These are phyloP conservation scores for Spongilla lacustris DNA, from an alignment of 37 sponge, comb jelly and placozoan genomes.

Conservation along the genomic window DNA sequence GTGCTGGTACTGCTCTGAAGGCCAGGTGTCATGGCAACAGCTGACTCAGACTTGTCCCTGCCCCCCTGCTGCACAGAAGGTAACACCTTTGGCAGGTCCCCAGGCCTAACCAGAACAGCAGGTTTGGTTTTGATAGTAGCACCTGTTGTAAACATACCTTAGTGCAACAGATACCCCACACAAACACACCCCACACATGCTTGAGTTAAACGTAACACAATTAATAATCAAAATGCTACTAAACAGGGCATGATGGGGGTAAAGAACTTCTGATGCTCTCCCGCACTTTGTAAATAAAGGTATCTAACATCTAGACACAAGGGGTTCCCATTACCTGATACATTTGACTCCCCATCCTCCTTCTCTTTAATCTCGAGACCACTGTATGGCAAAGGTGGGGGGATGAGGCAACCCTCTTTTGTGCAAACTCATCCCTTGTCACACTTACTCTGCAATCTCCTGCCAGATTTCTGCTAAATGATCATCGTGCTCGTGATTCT, in stretches of 20 bases:
- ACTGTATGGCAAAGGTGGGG: background rate
- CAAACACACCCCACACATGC: too few species aligned
- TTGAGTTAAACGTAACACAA: too few species aligned
- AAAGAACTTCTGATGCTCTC: too few species aligned
- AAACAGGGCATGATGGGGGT: too few species aligned
- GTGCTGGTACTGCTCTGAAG: background rate
- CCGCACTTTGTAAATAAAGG: too few species aligned
- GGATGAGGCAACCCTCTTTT: background rate
- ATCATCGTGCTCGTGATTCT: slow-evolving; percentile 63
- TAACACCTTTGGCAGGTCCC: background rate
- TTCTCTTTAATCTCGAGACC: slow-evolving; percentile 9
- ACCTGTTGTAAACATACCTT: background rate
- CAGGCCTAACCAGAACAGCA: background rate
- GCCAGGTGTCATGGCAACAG: background rate
- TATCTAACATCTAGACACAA: too few species aligned
- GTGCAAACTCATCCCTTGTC: background rate
- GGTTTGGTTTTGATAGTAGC: background rate
- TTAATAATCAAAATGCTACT: too few species aligned
- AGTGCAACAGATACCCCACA: too few species aligned
- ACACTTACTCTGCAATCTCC: slow-evolving; percentile 64
- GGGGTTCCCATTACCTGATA: background rate
- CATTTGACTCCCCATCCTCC: background rate
- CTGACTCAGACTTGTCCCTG: background rate
- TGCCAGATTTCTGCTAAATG: slow-evolving; percentile 70
- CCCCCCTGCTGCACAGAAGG: background rate